Conservation (phyloP, 1,140 invertebrate genomes). For the Leptinotarsa texana region DNA sequence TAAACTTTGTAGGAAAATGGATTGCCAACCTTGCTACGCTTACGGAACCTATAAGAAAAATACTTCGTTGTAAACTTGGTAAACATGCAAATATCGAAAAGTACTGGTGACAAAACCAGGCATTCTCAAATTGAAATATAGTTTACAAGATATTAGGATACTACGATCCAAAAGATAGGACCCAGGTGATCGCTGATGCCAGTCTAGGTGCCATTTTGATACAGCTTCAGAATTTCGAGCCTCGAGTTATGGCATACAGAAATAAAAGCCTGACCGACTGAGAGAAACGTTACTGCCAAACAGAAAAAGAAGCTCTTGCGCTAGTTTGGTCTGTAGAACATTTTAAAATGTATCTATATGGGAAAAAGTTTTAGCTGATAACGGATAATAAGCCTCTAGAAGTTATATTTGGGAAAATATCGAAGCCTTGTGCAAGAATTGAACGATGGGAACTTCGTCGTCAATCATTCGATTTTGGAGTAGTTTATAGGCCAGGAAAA, state of each 20-base stretch:
- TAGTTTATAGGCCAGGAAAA: too few relatives aligned
- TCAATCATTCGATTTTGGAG: too few relatives aligned
- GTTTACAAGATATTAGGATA: conserved; percentile 56
- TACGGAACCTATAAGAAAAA: conserved; percentile 27
- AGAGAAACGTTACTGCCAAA: background rate
- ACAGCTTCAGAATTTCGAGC: too few relatives aligned
- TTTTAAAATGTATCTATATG: background rate
- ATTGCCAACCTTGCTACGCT: too few relatives aligned
- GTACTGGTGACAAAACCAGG: conserved; percentile 37
- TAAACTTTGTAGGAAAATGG: too few relatives aligned
- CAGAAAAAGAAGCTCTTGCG: background rate
- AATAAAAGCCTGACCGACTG: too few relatives aligned
- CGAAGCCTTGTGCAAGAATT: too few relatives aligned
- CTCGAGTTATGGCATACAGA: too few relatives aligned
- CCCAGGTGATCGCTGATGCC: conserved; percentile 55
- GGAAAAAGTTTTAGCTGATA: background rate
- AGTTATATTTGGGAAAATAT: too few relatives aligned
- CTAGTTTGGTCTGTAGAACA: background rate
- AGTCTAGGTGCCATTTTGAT: conserved; percentile 51
- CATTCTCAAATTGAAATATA: background rate
- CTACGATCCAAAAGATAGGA: conserved; percentile 27
- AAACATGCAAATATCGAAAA: conserved; percentile 49
- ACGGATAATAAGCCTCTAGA: background rate
- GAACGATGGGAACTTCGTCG: too few relatives aligned
- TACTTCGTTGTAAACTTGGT: conserved; percentile 42